These are phyloP conservation scores for Drosophila jambulina DNA, from an alignment of 1,140 invertebrate species.

Conservation along the genomic window DNA sequence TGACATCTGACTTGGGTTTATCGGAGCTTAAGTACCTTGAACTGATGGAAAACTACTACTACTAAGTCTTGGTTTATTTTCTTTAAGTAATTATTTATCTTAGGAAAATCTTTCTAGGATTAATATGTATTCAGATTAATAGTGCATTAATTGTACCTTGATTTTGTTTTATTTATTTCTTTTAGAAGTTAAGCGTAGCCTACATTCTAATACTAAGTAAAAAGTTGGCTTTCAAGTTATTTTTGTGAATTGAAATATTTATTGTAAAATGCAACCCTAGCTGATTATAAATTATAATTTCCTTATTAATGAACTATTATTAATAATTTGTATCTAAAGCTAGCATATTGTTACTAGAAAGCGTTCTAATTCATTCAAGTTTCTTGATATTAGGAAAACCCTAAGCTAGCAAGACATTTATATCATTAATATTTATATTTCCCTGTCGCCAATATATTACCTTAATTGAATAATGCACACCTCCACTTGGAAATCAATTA, in stretches of 20 bases:
- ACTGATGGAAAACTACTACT: background rate
- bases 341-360: background rate
- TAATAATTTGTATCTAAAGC: background rate
- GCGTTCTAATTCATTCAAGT: background rate
- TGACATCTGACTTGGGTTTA: background rate
- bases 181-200: too few relatives aligned
- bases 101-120: too few relatives aligned
- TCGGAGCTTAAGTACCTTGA: background rate
- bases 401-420: background rate
- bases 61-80: too few relatives aligned
- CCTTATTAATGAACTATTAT: background rate
- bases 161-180: background rate
- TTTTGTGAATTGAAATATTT: background rate
- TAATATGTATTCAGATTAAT: too few relatives aligned
- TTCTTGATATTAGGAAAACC: background rate
- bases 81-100: too few relatives aligned
- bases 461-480: slow-evolving; percentile 15
- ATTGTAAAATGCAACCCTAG: background rate
- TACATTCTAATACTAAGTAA: too few relatives aligned
- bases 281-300: background rate
- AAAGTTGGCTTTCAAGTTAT: background rate
- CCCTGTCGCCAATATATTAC: background rate
- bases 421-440: background rate
- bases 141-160: too few relatives aligned
- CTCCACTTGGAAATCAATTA: slow-evolving; percentile 29